A percentile compares a stretch with the other conserved stretches of the same genome.
phyloP scores from a whole-genome alignment of 2,888 invertebrate genomes.

The Erebia aethiops region DNA sequence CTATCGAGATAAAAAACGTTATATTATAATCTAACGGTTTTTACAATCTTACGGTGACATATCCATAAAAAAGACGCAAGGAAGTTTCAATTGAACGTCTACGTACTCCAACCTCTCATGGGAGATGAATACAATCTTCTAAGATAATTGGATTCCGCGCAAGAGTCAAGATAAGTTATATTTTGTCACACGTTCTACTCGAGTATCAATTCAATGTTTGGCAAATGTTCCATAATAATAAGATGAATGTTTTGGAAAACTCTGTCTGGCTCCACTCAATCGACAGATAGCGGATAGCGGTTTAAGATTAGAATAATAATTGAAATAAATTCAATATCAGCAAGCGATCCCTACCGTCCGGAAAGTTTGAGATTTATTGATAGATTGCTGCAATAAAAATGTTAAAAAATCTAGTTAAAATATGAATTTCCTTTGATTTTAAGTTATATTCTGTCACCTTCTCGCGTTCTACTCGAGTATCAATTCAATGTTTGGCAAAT shows the following conservation, averaged over 20 bases:
- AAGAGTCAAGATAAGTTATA: neutral
- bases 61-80: neutral
- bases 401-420: no score
- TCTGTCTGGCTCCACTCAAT: conserved; percentile 14
- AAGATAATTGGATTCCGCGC: neutral
- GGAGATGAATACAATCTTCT: conserved; percentile 6
- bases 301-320: no score
- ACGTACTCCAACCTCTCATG: neutral
- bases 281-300: no score
- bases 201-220: neutral
- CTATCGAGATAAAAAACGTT: no score
- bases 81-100: neutral
- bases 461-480: neutral
- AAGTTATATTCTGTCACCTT: neutral
- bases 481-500: neutral
- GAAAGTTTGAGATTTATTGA: no score
- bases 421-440: no score
- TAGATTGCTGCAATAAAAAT: no score
- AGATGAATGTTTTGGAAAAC: neutral
- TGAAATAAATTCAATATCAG: no score
- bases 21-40: no score
- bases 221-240: neutral
- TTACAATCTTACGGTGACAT: no score
- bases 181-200: neutral
- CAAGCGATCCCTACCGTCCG: no score